Conservation (phyloP, 2,888 invertebrate genomes). For the Boloria euphrosyne region DNA sequence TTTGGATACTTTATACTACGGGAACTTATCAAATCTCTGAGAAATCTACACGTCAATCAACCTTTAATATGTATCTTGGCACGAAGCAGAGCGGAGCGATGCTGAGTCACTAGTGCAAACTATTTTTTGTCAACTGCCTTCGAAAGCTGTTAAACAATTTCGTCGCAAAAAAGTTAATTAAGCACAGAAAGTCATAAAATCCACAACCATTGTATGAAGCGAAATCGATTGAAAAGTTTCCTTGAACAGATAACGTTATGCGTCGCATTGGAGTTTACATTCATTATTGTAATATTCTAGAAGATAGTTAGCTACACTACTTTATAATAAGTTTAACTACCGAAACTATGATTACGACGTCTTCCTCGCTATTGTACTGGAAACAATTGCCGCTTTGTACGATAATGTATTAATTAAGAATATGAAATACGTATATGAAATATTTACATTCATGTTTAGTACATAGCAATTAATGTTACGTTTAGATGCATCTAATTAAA, state of each 20-base stretch:
- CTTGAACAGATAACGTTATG: not conserved
- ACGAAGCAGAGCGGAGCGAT: too few species aligned
- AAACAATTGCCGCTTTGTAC: slow-evolving; percentile 9
- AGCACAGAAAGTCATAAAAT: too few species aligned
- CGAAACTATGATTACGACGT: slow-evolving; percentile 21
- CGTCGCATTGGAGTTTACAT: not conserved
- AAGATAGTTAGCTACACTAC: not conserved
- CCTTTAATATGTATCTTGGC: too few species aligned
- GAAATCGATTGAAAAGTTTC: too few species aligned
- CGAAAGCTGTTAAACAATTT: too few species aligned
- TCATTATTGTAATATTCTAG: slow-evolving; percentile 4
- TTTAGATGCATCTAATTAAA: not conserved
- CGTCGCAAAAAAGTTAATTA: too few species aligned
- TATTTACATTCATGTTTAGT: not conserved
- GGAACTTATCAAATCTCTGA: too few species aligned
- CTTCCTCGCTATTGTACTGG: slow-evolving; percentile 14
- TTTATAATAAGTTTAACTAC: slow-evolving; percentile 22
- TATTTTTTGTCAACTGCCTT: too few species aligned
- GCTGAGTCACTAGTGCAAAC: too few species aligned
- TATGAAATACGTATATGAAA: not conserved
- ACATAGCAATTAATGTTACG: not conserved
- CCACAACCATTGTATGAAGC: too few species aligned
- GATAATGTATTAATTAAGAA: slow-evolving; percentile 22
- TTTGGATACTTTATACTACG: too few species aligned
- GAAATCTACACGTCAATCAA: too few species aligned